Base-by-base conservation (phyloP, 1,140 invertebrate genomes). In the Drosophila leontia region DNA sequence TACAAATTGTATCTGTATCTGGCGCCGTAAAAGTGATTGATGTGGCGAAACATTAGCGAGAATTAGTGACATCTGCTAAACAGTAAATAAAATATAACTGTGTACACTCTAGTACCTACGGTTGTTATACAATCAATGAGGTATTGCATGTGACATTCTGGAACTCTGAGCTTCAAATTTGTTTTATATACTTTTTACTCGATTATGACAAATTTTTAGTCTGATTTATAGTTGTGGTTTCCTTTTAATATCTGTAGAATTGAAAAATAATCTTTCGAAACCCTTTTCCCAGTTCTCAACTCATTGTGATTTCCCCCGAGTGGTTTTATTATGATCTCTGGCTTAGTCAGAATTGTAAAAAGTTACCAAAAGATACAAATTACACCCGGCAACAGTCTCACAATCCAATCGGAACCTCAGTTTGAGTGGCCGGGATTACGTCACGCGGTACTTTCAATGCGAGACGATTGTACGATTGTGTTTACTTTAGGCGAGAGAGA, bases 361-460 rank as follows among this genome's bases (percentile, higher is more conserved):
- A 39, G 0, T 34, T 35, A 47, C 59, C 34, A n/a, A 39, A 32
- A 62, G 59, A 17, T n/a, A 63, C 17, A 64, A 34, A 19, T 47
- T 11, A 39, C 48, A 48, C 63, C 63, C 39, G 34, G 63, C 67
- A 70, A 70, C 67, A 70, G 29, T 50, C 26, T 9, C 9, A 34
- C 13, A 29, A 29, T 19, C 39, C 7, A 12, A 64, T 34, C 9
- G 26, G 64, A 26, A 50, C 34, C 26, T 59, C 55, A 17, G 50
- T 5, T 32, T 12, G 60, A 32, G 58, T 61, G 17, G 2, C 17
- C 13, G 55, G 35, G 56, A 48, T 60, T 60, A 74, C 70, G 70
- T 74, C 70, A 72, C 37, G 65, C 55, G 70, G 68, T 51, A 69
- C 47, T 70, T 44, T 69, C 71, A 56, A 63, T 75, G 50, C 50